Evolutionary conservation across 2,113 vertebrate species (phyloP).

Genomic region (Lepisosteus osseus): DNA sequence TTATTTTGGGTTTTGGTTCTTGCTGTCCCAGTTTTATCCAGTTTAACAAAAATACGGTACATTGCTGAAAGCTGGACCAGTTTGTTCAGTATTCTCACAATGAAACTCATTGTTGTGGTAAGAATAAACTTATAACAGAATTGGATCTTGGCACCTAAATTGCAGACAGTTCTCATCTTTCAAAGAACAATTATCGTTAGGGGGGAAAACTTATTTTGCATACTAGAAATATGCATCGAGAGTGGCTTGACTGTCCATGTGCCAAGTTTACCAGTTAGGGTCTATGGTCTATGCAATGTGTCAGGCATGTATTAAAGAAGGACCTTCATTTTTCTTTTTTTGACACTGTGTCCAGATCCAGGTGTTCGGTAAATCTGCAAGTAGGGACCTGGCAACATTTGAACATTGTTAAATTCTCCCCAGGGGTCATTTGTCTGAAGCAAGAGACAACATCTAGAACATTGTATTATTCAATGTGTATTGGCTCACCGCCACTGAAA

Average conservation of each 20-base stretch:
- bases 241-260: conserved; percentile 39
- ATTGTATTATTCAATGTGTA: conserved; percentile 20
- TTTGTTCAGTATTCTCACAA: no score
- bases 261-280: conserved; percentile 23
- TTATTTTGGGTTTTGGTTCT: no score
- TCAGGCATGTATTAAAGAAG: conserved; percentile 27
- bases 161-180: background rate
- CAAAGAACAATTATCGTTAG: conserved; percentile 3
- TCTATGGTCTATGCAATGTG: conserved; percentile 25
- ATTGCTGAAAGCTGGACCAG: no score
- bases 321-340: conserved; percentile 1
- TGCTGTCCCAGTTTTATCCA: no score
- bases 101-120: no score
- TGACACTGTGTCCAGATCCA: background rate
- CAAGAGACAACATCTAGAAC: conserved; percentile 27
- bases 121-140: no score
- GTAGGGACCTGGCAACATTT: background rate
- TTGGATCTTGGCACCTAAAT: no score
- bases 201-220: background rate
- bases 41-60: no score
- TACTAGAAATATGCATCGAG: conserved; percentile 26
- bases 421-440: conserved; percentile 25
- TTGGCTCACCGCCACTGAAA: conserved; percentile 56
- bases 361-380: background rate
- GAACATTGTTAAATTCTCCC: background rate